Percentiles rank a stretch among this genome's conserved stretches.
These are phyloP conservation scores for Drosophila kohkoa DNA, from an alignment of 1,140 invertebrate genomes.

Conservation along the genomic window DNA sequence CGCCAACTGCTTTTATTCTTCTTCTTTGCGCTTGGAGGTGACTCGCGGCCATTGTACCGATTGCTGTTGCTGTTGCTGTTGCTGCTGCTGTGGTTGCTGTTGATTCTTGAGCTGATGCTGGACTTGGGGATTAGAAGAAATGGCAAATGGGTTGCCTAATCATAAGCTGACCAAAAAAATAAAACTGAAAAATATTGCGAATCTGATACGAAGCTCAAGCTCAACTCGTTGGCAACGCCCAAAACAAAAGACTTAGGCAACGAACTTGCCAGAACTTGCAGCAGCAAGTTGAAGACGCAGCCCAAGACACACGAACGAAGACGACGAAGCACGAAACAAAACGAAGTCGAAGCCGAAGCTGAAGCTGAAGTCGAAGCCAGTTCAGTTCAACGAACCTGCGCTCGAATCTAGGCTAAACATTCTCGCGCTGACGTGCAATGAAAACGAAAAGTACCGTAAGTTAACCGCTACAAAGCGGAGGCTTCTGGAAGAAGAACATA, in stretches of 20 bases:
- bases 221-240: conserved; percentile 29
- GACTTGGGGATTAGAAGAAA: conserved; percentile 5
- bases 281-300: conserved; percentile 18
- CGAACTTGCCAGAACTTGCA: conserved; percentile 39
- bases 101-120: neutral
- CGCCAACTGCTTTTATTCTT: conserved; percentile 11
- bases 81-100: neutral
- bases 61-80: conserved; percentile 46
- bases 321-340: conserved; percentile 5
- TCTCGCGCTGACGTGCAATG: conserved; percentile 84
- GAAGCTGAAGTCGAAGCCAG: conserved; percentile 21
- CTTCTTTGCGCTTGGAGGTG: conserved; percentile 34
- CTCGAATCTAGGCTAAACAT: conserved; percentile 85
- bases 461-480: conserved; percentile 77
- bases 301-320: conserved; percentile 15
- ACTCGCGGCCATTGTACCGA: conserved; percentile 70
- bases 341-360: conserved; percentile 11
- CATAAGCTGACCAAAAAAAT: conserved; percentile 28
- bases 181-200: neutral
- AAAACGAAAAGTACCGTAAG: conserved; percentile 85
- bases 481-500: conserved; percentile 62
- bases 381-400: conserved; percentile 84
- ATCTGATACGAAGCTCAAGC: conserved; percentile 13
- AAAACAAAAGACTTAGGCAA: conserved; percentile 65
- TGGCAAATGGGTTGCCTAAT: conserved; percentile 30